Evolutionary conservation across 2,113 vertebrate species (phyloP), one percentile per base, ranked within the genome.

Genomic region (Cephalophus harveyi): DNA sequence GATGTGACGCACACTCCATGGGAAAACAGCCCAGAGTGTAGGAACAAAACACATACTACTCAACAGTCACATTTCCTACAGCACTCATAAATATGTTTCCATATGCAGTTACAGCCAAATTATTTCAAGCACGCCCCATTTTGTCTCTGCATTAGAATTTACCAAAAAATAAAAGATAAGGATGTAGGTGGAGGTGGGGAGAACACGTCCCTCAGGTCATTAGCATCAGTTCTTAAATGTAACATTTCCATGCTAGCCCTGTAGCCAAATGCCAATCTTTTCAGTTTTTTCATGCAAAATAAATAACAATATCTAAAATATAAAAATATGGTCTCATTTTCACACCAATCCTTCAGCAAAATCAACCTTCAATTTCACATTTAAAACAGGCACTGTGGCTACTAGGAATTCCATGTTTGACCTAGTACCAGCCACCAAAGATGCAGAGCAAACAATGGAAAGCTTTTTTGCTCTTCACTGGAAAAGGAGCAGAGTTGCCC

Each of bases 21-120:
- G 89, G 96, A 95, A 97, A 95, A 94, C 52, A 91, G 91, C 83
- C 96, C 88, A 36, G 92, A 91, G 71, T 90, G 88, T 82, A 82
- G 84, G 92, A 57, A 94, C 74, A 87, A 97, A 91, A 94, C 19
- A 40, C 54, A 85, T 1, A 7, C 64, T 52, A 62, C 60, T 95
- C 97, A 97, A 91, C 36, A 55, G 50, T 91, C 85, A 79, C 74
- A 95, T 94, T 95, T 97, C 91, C 93, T 89, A 83, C 95, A 64
- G 86, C 97, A 81, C 71, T 86, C 87, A 83, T 91, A 86, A 94
- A 91, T 87, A 46, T 52, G 96, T 97, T 98, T 96, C 94, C 93
- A 89, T 67, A 89, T 1, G 28, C 81, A 76, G 40, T n/a, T 81
- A 91, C 21, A 94, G 87, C 48, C 76, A 94, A 52, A 83, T 94